Evolutionary conservation across 92 coral and sea anemone species (phyloP).

Genomic region (Pocillopora grandis): DNA sequence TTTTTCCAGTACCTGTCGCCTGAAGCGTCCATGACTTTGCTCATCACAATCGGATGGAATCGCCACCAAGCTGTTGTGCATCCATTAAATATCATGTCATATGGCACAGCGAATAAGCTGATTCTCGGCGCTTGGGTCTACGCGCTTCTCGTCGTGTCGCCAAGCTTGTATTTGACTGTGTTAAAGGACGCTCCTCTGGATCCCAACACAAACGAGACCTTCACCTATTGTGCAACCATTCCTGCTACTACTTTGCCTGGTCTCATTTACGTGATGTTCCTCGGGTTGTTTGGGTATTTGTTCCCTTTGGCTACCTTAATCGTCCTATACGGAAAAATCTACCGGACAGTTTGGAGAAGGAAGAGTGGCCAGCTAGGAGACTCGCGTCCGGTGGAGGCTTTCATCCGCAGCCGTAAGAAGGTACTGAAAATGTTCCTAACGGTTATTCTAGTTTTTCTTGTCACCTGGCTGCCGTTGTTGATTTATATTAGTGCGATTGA

Average conservation of each 20-base stretch:
- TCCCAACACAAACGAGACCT: constrained; percentile 40
- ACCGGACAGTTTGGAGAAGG: constrained; percentile 67
- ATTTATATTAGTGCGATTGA: constrained; percentile 75
- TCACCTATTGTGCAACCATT: constrained; percentile 76
- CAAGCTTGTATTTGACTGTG: constrained; percentile 72
- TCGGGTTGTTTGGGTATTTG: constrained; percentile 68
- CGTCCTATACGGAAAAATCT: constrained; percentile 73
- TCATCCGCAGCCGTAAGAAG: constrained; percentile 72
- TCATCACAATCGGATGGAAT: constrained; percentile 84
- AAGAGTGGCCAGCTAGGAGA: constrained; percentile 43
- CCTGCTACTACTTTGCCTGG: constrained; percentile 59
- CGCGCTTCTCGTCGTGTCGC: constrained; percentile 61
- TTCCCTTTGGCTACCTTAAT: constrained; percentile 66
- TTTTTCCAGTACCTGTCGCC: constrained; percentile 88
- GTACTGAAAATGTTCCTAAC: constrained; percentile 86
- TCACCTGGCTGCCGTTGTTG: constrained; percentile 80
- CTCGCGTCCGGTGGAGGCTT: constrained; percentile 46
- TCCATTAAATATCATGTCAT: constrained; percentile 78
- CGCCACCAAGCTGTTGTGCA: constrained; percentile 84
- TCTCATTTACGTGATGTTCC: constrained; percentile 54
- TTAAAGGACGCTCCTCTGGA: constrained; percentile 23
- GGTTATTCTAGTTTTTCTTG: constrained; percentile 72
- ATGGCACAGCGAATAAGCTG: constrained; percentile 69
- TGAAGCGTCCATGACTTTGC: constrained; percentile 76
- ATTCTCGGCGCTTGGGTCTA: constrained; percentile 77